Evolutionary conservation across 2,797 vertebrate genomes (phyloP).

Genomic region (Macropus fuliginosus): DNA sequence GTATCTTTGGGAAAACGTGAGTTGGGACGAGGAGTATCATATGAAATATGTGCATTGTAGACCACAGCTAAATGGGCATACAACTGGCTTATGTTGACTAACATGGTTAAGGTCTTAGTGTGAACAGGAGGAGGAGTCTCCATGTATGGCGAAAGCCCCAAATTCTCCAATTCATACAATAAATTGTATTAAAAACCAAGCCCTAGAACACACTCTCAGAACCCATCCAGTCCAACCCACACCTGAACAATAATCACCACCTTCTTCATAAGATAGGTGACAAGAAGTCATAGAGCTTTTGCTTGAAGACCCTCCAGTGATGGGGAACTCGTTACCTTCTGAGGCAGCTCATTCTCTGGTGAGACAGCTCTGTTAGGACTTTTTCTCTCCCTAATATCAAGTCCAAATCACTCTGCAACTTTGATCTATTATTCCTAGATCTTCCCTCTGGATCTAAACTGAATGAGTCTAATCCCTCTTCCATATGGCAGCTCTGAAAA

Average conservation of each 20-base stretch:
- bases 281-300: neutral
- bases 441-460: neutral
- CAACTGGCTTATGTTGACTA: neutral
- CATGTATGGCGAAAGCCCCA: neutral
- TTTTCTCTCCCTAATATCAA: neutral
- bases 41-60: neutral
- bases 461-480: neutral
- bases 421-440: neutral
- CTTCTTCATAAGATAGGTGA: neutral
- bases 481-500: neutral
- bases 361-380: neutral
- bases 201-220: neutral
- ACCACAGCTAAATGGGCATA: neutral
- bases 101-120: neutral
- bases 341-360: neutral
- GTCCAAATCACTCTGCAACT: neutral
- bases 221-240: neutral
- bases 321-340: neutral
- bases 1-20: neutral
- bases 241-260: neutral
- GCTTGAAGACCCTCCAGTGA: neutral
- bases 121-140: neutral
- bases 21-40: neutral
- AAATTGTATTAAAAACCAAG: neutral
- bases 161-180: neutral